phyloP scores from a whole-genome alignment of 2,888 invertebrate species.

The Biston stratarius region DNA sequence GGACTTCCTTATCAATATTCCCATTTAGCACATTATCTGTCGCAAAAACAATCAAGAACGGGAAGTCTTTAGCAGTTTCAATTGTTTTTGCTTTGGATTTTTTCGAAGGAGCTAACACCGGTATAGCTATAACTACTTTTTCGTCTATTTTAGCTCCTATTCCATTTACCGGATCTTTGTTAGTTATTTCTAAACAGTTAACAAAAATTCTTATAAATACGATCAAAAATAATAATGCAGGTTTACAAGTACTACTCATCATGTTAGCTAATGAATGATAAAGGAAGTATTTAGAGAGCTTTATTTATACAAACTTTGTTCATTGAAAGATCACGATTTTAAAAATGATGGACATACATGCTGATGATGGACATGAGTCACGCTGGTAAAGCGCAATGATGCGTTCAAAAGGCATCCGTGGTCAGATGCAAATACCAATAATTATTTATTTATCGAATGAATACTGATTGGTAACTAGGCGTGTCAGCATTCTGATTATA shows the following conservation, averaged over 20 bases:
- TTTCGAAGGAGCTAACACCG: slow-evolving; percentile 66
- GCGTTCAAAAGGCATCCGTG: not conserved
- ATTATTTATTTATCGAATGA: no score
- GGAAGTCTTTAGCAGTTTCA: slow-evolving; percentile 76
- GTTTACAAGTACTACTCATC: slow-evolving; percentile 55
- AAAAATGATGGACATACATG: slow-evolving; percentile 30
- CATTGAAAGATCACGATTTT: slow-evolving; percentile 66
- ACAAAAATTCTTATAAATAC: slow-evolving; percentile 4
- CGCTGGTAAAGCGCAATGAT: slow-evolving; percentile 16
- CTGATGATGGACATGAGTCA: slow-evolving; percentile 34
- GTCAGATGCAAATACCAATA: not conserved
- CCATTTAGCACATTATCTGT: slow-evolving; percentile 37
- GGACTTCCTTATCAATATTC: not conserved
- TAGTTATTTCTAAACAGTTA: slow-evolving; percentile 17
- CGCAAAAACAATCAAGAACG: slow-evolving; percentile 66
- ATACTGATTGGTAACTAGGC: no score
- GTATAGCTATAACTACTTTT: slow-evolving; percentile 45
- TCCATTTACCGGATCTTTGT: not conserved
- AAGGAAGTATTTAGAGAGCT: slow-evolving; percentile 57
- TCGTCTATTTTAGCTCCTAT: not conserved
- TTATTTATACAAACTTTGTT: slow-evolving; percentile 72
- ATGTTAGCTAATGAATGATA: slow-evolving; percentile 60
- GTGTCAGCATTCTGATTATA: no score
- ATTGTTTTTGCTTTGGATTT: slow-evolving; percentile 53
- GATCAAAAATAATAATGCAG: slow-evolving; percentile 34